Evolutionary conservation across 2,113 vertebrate genomes (phyloP), one percentile per base, ranked within the genome.

Genomic region (Phrynocephalus versicolor): DNA sequence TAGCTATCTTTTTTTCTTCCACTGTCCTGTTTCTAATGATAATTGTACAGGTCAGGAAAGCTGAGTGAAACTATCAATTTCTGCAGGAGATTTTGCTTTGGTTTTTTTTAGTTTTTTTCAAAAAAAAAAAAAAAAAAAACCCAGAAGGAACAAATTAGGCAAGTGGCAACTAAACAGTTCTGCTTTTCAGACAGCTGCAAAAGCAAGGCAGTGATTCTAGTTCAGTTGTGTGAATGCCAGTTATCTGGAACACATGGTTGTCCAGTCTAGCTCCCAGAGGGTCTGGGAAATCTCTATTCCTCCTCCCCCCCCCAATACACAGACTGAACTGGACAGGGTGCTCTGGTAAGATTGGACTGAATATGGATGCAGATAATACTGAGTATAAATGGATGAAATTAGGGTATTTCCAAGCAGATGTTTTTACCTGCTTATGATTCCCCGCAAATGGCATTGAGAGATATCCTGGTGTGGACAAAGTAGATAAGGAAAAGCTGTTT

Each of bases 11-110:
- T 23, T 1, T 45, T 45, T 21, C 27, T 51, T 9, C 0, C 83
- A 90, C 85, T 55, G 0, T 89, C 92, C 88, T 41, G 57, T 91
- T 92, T 89, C 94, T 89, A 89, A 82, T 60, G 80, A 95, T 94
- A 93, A 91, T 86, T 92, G 92, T 88, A 93, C 86, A 88, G 95
- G 94, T 93, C 92, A 91, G 78, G 65, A 81, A 83, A 90, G 79
- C 88, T 88, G 58, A n/a, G 83, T 87, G 85, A 85, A 93, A 69
- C 82, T 85, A 88, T 93, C 91, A 87, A 89, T 89, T 95, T 82
- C 83, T 0, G 0, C 65, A 25, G 7, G 25, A 67, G 25, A 2
- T 67, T 67, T 65, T 65, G 23, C 35, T 60, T 87, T 71, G 72
- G 88, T 88, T 90, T 88, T 55, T 0, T 1, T 74, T 45, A 5